Percentiles rank a stretch among this genome's conserved stretches.
Conservation (phyloP, 2,888 invertebrate species). For the Iphiclides podalirius region DNA sequence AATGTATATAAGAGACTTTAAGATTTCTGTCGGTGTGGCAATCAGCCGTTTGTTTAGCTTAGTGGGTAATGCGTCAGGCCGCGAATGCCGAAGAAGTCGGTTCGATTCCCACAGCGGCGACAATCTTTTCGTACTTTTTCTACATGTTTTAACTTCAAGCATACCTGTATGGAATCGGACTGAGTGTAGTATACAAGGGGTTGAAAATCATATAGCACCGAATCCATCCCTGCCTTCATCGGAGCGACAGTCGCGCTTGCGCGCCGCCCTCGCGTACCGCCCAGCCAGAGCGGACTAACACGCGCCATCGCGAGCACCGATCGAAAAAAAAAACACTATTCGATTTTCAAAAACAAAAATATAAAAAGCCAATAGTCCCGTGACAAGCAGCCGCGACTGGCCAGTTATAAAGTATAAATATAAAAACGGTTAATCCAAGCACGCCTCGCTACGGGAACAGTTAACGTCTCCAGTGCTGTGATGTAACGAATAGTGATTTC, state of each 20-base stretch:
- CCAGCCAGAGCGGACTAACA: constrained; percentile 39
- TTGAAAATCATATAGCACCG: constrained; percentile 3
- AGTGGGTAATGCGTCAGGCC: no score
- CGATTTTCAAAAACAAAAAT: constrained; percentile 22
- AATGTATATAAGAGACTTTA: no score
- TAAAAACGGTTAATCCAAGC: not conserved
- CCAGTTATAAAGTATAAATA: not conserved
- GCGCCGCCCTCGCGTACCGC: constrained; percentile 49
- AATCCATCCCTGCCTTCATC: constrained; percentile 49
- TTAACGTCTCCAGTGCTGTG: constrained; percentile 10
- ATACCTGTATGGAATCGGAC: no score
- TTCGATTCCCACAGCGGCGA: no score
- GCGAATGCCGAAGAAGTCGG: no score
- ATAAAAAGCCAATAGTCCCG: constrained; percentile 1
- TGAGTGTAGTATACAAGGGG: not conserved
- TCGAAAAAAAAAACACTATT: constrained; percentile 24
- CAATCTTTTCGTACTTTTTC: no score
- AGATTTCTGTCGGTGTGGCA: no score
- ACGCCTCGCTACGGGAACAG: not conserved
- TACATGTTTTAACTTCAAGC: no score
- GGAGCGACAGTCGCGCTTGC: constrained; percentile 65
- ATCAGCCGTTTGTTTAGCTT: no score
- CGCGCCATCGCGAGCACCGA: constrained; percentile 28
- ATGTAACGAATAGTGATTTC: constrained; percentile 22
- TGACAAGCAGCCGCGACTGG: not conserved